Evolutionary conservation across 37 sponge, comb jelly and placozoan genomes (phyloP).

Genomic region (Halisarca cf. caerulea): DNA sequence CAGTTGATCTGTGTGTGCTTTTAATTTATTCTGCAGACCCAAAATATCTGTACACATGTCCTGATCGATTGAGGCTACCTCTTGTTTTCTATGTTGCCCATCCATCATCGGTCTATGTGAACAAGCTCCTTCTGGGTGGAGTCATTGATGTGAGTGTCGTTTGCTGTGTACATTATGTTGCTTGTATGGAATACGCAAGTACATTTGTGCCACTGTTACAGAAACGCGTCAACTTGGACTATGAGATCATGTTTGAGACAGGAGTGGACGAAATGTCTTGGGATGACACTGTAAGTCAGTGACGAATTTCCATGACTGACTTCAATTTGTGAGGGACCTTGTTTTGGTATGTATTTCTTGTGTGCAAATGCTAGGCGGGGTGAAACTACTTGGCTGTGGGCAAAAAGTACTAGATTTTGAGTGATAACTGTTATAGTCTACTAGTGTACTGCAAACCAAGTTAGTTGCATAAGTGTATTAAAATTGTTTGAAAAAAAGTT

Average conservation of each 20-base stretch:
- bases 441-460: no score
- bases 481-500: no score
- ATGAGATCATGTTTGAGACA: constrained; percentile 85
- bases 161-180: no score
- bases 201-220: constrained; percentile 19
- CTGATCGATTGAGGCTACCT: constrained; percentile 73
- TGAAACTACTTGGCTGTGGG: no score
- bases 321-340: not conserved
- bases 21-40: constrained; percentile 67
- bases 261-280: constrained; percentile 95
- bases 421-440: no score
- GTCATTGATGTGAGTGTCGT: constrained; percentile 46
- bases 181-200: no score
- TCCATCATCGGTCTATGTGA: constrained; percentile 77
- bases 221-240: constrained; percentile 68
- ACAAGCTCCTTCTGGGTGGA: constrained; percentile 78
- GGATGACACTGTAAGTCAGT: constrained; percentile 87
- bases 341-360: not conserved
- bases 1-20: no score
- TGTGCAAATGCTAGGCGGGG: not conserved
- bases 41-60: constrained; percentile 65
- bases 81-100: constrained; percentile 78
- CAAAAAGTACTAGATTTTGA: no score
- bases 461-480: no score
- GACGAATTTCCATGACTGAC: no score